Evolutionary conservation across 2,888 invertebrate species (phyloP).

Genomic region (Biston betularia): DNA sequence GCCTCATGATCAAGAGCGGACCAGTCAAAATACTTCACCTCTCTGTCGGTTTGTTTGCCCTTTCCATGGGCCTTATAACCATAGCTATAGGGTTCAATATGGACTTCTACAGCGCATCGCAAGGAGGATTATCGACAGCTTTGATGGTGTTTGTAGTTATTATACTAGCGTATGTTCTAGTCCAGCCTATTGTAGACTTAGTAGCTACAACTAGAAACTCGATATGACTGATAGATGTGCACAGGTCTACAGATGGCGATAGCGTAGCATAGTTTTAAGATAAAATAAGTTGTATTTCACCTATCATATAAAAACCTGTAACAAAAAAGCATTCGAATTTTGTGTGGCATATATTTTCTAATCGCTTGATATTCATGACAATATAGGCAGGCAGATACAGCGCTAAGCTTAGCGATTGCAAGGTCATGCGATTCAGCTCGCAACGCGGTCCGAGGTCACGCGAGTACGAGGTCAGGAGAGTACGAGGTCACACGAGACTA

Average conservation of each 20-base stretch:
- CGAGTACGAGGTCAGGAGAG: no score
- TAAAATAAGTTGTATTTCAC: conserved; percentile 1
- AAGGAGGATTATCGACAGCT: conserved; percentile 66
- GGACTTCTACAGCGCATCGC: conserved; percentile 63
- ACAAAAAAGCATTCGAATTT: neutral
- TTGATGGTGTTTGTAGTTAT: conserved; percentile 69
- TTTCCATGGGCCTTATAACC: conserved; percentile 82
- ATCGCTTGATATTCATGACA: neutral
- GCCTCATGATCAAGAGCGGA: conserved; percentile 77
- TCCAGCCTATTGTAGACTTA: conserved; percentile 74
- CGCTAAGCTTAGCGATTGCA: no score
- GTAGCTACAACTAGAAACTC: conserved; percentile 66
- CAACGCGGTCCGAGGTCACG: neutral
- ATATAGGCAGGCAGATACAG: no score
- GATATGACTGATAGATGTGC: conserved; percentile 67
- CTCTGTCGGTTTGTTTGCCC: conserved; percentile 79
- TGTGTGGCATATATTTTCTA: neutral
- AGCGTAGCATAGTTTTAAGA: conserved; percentile 60
- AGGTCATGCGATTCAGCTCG: neutral
- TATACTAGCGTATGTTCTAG: conserved; percentile 65
- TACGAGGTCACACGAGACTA: neutral
- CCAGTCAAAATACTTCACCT: conserved; percentile 82
- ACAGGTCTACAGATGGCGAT: conserved; percentile 63
- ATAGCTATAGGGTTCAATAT: conserved; percentile 77
- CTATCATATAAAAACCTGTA: neutral